Percentiles rank a stretch among this genome's conserved stretches.
phyloP scores from a whole-genome alignment of 2,797 vertebrate genomes.

The Triplophysa yarkandensis region DNA sequence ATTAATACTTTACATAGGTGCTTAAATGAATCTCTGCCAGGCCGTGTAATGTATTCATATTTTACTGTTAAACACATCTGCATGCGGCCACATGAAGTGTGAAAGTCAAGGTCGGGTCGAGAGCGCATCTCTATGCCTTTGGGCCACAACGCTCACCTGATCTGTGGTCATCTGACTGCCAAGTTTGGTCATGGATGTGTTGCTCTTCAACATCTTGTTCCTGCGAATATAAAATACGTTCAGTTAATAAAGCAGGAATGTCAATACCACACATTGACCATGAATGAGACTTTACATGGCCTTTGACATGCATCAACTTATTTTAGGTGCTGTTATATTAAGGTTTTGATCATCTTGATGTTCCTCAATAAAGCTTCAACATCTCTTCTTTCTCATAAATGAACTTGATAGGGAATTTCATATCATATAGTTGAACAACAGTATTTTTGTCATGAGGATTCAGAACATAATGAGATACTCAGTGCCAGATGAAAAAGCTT shows the following conservation, averaged over 20 bases:
- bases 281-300: not conserved
- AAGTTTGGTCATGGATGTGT: constrained; percentile 41
- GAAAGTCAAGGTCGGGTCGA: constrained; percentile 51
- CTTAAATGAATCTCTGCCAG: not conserved
- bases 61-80: constrained; percentile 18
- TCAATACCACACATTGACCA: no score
- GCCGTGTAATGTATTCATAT: not conserved
- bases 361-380: not conserved
- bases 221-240: constrained; percentile 43
- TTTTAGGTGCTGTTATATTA: no score
- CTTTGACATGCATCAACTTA: no score
- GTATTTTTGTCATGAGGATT: constrained; percentile 7
- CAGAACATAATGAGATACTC: not conserved
- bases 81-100: constrained; percentile 28
- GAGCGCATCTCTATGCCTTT: constrained; percentile 31
- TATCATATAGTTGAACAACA: constrained; percentile 8
- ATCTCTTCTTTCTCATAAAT: no score
- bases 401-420: no score
- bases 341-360: not conserved
- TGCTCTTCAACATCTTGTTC: constrained; percentile 17
- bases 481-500: constrained; percentile 14
- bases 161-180: constrained; percentile 29
- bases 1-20: not conserved
- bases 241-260: constrained; percentile 14
- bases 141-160: constrained; percentile 48